A percentile compares a stretch with the other conserved stretches of the same genome.
These are phyloP conservation scores for Amphimallon solstitiale DNA, from an alignment of 2,888 invertebrate species.

Conservation along the genomic window DNA sequence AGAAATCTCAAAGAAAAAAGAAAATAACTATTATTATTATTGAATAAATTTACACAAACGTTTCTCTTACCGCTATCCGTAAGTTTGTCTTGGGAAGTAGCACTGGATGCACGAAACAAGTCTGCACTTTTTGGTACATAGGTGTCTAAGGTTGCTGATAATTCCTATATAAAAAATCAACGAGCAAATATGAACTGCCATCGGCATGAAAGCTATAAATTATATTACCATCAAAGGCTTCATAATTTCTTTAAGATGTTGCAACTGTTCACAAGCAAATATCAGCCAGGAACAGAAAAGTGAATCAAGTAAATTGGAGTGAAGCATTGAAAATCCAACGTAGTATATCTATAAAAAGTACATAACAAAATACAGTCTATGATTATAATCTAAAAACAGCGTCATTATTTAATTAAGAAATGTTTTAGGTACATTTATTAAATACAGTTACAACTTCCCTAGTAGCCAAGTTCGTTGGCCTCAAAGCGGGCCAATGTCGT, in stretches of 20 bases:
- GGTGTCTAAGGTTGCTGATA: conserved; percentile 84
- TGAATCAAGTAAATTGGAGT: conserved; percentile 72
- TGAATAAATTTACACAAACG: no score
- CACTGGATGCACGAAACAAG: conserved; percentile 71
- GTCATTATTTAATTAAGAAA: no score
- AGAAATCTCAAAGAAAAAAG: neutral
- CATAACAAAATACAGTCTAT: neutral
- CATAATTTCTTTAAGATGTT: conserved; percentile 87
- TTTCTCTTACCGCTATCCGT: conserved; percentile 52
- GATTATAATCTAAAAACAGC: no score
- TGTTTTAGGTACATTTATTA: no score
- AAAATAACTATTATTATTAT: no score
- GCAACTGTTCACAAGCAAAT: conserved; percentile 86
- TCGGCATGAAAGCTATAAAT: neutral
- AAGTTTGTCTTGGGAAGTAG: conserved; percentile 56
- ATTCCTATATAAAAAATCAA: conserved; percentile 64
- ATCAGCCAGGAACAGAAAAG: conserved; percentile 87
- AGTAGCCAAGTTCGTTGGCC: no score
- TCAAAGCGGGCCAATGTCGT: no score
- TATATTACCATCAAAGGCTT: conserved; percentile 77
- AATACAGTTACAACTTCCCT: no score
- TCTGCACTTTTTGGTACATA: conserved; percentile 79
- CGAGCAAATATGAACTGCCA: neutral
- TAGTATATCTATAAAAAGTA: conserved; percentile 58
- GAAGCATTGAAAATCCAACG: conserved; percentile 60